A percentile compares a stretch with the other conserved stretches of the same genome.
These are phyloP conservation scores for Brachystomella parvula DNA, from an alignment of 1,140 invertebrate species.

Conservation along the genomic window DNA sequence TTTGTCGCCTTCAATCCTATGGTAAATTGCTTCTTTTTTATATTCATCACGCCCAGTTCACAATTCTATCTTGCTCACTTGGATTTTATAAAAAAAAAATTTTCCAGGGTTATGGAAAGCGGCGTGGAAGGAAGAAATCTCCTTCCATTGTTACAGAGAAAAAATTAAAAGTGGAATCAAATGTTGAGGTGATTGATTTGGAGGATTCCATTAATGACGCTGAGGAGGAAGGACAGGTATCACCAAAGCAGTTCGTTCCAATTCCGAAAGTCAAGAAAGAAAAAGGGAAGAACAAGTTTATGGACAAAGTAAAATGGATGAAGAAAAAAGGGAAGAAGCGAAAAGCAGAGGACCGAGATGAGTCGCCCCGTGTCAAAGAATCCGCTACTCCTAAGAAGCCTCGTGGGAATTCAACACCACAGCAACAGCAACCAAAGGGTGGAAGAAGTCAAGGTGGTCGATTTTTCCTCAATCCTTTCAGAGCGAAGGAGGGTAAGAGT, in stretches of 20 bases:
- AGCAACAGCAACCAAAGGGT: not conserved
- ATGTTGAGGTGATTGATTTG: not conserved
- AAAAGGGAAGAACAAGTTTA: not conserved
- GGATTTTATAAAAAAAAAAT: not conserved
- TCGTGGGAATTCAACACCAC: constrained; percentile 13
- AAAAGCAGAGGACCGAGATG: constrained; percentile 7
- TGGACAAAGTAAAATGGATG: constrained; percentile 8
- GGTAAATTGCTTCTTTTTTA: constrained; percentile 15
- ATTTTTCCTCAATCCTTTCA: constrained; percentile 13
- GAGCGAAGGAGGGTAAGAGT: constrained; percentile 21
- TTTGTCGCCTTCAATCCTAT: constrained; percentile 37
- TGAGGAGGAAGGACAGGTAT: not conserved
- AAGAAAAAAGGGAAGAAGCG: not conserved
- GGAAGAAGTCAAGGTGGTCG: not conserved
- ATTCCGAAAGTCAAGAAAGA: not conserved
- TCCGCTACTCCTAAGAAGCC: constrained; percentile 4
- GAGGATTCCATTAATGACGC: not conserved
- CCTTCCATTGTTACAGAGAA: not conserved
- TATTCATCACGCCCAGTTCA: not conserved
- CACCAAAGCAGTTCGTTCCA: not conserved
- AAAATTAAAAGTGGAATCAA: not conserved
- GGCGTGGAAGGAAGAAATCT: not conserved
- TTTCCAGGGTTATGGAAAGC: not conserved
- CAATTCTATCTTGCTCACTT: not conserved
- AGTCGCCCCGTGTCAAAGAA: not conserved